Evolutionary conservation across 2,113 vertebrate species (phyloP), one percentile per base, ranked within the genome.

Genomic region (Felis chaus): DNA sequence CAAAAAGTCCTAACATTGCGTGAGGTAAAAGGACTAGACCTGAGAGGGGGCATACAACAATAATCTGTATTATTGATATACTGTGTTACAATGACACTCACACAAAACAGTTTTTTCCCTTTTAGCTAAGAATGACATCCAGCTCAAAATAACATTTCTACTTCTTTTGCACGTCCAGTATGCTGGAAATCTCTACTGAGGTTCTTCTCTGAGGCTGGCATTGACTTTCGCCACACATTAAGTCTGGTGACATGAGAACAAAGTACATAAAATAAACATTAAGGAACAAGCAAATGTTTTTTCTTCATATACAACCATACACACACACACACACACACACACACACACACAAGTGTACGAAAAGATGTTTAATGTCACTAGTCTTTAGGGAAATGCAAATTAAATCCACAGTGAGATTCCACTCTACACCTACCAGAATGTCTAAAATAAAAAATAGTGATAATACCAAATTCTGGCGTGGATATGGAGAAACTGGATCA

Each of bases 1-100:
- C 97, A 95, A 95, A 98, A 97, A 94, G 89, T 91, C 89, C 81
- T 29, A 86, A 96, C 81, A 88, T 88, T 73, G 68, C 69, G 80
- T 50, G 80, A 91, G 65, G 97, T 76, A 97, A 63, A 89, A 94
- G 96, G 95, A 86, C 19, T 11, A 55, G 89, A 92, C 96, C 91
- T 87, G 74, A 7, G 27, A 87, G 92, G 88, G 89, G 80, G 81
- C 73, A 93, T 71, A 74, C 91, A 97, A 97, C 93, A 97, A 97
- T 95, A 61, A 80, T 57, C 80, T 66, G 93, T 92, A 87, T 94
- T 94, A 89, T 84, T 95, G 83, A 84, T 96, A 87, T 41, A 79
- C 82, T 57, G 78, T 89, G 55, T 97, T 96, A 97, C 97, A 94
- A 7, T 19, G 53, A 73, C 0, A 16, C 86, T 94, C 80, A 95